A percentile compares a stretch with the other conserved stretches of the same genome.
Evolutionary conservation across 2,797 vertebrate species (phyloP).

Genomic region (Chelon auratus): DNA sequence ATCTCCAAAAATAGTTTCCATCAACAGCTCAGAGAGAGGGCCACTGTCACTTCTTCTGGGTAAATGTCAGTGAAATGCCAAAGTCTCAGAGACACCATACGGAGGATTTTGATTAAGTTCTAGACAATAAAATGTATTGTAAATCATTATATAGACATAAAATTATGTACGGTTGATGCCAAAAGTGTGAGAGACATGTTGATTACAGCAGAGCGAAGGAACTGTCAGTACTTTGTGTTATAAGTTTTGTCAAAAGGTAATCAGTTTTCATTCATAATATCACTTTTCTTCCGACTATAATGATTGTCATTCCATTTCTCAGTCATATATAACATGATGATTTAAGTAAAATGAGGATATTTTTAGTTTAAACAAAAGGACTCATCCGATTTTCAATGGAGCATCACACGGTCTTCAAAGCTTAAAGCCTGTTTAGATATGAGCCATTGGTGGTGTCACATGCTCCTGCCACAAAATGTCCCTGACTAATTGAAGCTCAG

Average conservation of each 20-base stretch:
- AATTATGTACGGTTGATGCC: background rate
- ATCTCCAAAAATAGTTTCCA: constrained; percentile 53
- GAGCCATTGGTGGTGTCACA: constrained; percentile 22
- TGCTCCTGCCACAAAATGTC: background rate
- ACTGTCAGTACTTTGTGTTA: constrained; percentile 5
- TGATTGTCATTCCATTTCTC: constrained; percentile 7
- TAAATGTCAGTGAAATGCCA: constrained; percentile 71
- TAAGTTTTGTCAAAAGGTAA: background rate
- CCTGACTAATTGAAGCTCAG: background rate
- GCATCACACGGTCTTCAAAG: constrained; percentile 14
- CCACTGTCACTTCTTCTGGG: constrained; percentile 40
- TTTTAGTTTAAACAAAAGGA: constrained; percentile 15
- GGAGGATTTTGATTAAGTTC: constrained; percentile 41
- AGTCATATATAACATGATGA: constrained; percentile 7
- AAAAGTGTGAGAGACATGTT: background rate
- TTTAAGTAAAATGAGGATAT: constrained; percentile 10
- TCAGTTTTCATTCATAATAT: background rate
- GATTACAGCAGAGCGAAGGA: background rate
- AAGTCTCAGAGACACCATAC: constrained; percentile 24
- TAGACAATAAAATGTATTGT: constrained; percentile 24
- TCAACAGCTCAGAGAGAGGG: constrained; percentile 39
- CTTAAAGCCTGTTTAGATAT: constrained; percentile 6
- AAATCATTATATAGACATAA: background rate
- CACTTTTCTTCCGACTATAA: background rate
- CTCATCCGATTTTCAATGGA: constrained; percentile 12